phyloP scores from a whole-genome alignment of 2,797 vertebrate species.

The Lagorchestes hirsutus region DNA sequence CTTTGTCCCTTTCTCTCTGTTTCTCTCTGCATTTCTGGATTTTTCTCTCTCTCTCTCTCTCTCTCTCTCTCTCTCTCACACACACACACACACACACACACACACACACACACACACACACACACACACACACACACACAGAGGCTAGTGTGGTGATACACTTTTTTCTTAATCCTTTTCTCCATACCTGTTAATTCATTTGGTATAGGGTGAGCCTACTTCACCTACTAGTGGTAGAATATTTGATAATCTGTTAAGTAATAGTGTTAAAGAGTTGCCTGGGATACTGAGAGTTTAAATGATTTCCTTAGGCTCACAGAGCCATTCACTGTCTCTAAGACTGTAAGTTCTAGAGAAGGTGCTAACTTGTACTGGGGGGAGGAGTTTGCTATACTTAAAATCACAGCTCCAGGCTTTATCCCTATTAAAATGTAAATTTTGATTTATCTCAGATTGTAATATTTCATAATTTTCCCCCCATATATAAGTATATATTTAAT shows the following conservation, averaged over 20 bases:
- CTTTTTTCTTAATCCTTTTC: not conserved
- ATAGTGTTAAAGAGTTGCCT: not conserved
- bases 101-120: not conserved
- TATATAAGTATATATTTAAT: too few relatives aligned
- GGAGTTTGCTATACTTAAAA: not conserved
- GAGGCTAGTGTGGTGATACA: not conserved
- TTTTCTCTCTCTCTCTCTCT: not conserved
- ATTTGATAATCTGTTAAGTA: not conserved
- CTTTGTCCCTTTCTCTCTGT: not conserved
- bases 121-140: too few relatives aligned
- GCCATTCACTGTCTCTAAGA: not conserved
- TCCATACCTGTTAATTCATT: not conserved
- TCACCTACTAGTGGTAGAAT: not conserved
- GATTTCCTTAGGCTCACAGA: not conserved
- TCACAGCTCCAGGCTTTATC: too few relatives aligned
- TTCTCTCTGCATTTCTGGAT: too few relatives aligned
- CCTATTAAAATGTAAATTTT: not conserved
- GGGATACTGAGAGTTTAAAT: not conserved
- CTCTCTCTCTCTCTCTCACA: too few relatives aligned
- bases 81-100: not conserved
- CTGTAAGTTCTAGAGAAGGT: not conserved
- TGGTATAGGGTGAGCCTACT: not conserved
- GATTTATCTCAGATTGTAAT: not conserved
- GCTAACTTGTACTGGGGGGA: not conserved
- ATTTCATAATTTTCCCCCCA: not conserved